Percentiles rank a stretch among this genome's conserved stretches.
Conservation (phyloP, 2,113 vertebrate species). For the Pseudonaja textilis region DNA sequence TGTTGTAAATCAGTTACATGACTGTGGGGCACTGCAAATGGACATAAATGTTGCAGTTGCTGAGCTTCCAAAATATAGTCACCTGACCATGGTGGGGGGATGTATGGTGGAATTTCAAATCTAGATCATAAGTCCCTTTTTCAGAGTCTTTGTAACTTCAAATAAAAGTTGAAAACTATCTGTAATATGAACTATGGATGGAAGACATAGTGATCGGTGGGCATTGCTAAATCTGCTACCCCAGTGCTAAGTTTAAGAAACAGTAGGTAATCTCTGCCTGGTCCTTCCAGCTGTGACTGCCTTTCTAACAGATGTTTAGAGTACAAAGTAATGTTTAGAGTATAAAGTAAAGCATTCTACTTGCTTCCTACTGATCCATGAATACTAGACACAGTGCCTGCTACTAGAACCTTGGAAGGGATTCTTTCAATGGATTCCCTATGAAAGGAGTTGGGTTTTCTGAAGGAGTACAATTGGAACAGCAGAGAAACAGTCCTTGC, state of each 20-base stretch:
- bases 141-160: neutral
- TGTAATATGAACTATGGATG: neutral
- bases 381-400: neutral
- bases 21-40: neutral
- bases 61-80: neutral
- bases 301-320: neutral
- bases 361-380: neutral
- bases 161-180: neutral
- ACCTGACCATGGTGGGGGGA: no score
- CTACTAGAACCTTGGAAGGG: neutral
- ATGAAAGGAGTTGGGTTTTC: neutral
- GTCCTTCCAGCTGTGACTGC: neutral
- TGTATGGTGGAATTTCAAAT: neutral
- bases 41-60: neutral
- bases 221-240: neutral
- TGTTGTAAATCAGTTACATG: neutral
- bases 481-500: neutral
- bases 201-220: neutral
- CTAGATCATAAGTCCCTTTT: neutral
- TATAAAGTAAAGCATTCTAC: neutral
- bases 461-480: neutral
- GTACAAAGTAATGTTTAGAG: neutral
- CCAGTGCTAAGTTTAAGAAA: neutral
- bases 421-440: neutral
- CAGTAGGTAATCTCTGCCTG: neutral